Evolutionary conservation across 2,797 vertebrate genomes (phyloP).

Genomic region (Coranthus polyacanthus): DNA sequence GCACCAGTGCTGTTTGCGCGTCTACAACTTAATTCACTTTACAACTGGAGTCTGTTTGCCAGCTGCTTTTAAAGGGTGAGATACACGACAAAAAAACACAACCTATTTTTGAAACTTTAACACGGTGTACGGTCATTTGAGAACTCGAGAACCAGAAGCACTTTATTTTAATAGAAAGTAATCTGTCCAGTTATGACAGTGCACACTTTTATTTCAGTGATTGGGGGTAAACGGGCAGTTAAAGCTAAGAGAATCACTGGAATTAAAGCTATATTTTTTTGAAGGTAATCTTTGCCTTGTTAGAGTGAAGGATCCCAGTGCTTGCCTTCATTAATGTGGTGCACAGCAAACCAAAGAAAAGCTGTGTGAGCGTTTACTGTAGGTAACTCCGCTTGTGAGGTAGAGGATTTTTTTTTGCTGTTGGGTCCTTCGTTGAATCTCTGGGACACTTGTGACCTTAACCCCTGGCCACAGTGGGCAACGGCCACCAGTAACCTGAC

Average conservation of each 20-base stretch:
- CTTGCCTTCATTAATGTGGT: slow-evolving; percentile 16
- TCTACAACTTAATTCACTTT: background rate
- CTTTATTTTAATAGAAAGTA: slow-evolving; percentile 8
- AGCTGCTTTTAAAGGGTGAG: background rate
- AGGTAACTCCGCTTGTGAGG: slow-evolving; percentile 6
- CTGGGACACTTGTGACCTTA: slow-evolving; percentile 67
- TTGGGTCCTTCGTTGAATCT: slow-evolving; percentile 46
- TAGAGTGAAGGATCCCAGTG: slow-evolving; percentile 7
- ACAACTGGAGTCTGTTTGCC: background rate
- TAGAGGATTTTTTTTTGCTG: slow-evolving; percentile 45
- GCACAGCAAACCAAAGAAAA: slow-evolving; percentile 2
- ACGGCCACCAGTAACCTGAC: slow-evolving; percentile 62
- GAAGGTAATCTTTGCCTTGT: slow-evolving; percentile 1
- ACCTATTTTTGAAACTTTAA: slow-evolving; percentile 1
- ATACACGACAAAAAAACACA: background rate
- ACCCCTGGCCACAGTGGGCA: slow-evolving; percentile 57
- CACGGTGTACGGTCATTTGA: background rate
- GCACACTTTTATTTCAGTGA: background rate
- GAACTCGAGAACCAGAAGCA: background rate
- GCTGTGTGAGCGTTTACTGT: background rate
- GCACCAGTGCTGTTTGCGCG: slow-evolving; percentile 11
- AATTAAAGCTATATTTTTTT: slow-evolving; percentile 3
- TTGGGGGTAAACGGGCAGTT: background rate
- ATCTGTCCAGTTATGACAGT: background rate
- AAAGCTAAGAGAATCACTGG: slow-evolving; percentile 1